A percentile compares a stretch with the other conserved stretches of the same genome.
Conservation (phyloP, 2,797 vertebrate species). For the Synanceia verrucosa region DNA sequence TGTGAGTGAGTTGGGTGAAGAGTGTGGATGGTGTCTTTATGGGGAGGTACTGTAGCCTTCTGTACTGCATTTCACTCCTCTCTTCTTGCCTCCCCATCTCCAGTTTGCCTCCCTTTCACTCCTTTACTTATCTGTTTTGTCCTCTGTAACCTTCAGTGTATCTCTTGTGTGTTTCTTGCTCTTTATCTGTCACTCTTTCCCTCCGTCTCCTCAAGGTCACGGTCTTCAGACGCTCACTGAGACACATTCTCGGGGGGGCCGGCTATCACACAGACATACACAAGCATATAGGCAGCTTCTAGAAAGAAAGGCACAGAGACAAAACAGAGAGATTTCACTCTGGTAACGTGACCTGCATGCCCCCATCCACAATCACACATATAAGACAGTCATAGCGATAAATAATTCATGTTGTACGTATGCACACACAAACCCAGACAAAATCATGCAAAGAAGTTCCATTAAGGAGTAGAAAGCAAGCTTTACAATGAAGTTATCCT, state of each 20-base stretch:
- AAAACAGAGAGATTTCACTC: constrained; percentile 26
- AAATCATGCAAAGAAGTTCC: not conserved
- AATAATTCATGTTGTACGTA: constrained; percentile 40
- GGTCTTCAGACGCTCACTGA: constrained; percentile 64
- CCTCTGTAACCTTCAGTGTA: constrained; percentile 42
- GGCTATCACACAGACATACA: constrained; percentile 31
- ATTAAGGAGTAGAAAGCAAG: constrained; percentile 5
- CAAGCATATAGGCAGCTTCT: constrained; percentile 8
- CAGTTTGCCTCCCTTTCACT: constrained; percentile 13
- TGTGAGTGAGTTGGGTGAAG: not conserved
- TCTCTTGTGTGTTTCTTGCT: constrained; percentile 40
- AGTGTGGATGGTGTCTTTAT: not conserved
- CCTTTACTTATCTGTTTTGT: constrained; percentile 42
- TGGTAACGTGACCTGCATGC: constrained; percentile 40
- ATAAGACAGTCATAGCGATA: constrained; percentile 23
- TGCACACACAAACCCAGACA: constrained; percentile 1
- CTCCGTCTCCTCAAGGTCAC: constrained; percentile 70
- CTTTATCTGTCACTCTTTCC: constrained; percentile 49
- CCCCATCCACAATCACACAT: constrained; percentile 25
- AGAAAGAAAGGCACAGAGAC: constrained; percentile 11
- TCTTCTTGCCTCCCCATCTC: constrained; percentile 1
- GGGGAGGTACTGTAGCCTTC: not conserved
- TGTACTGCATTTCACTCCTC: not conserved
- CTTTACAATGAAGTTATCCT: not conserved
- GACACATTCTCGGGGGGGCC: constrained; percentile 47